Conservation (phyloP, 2,797 vertebrate species). For the Gobionotothen gibberifrons region DNA sequence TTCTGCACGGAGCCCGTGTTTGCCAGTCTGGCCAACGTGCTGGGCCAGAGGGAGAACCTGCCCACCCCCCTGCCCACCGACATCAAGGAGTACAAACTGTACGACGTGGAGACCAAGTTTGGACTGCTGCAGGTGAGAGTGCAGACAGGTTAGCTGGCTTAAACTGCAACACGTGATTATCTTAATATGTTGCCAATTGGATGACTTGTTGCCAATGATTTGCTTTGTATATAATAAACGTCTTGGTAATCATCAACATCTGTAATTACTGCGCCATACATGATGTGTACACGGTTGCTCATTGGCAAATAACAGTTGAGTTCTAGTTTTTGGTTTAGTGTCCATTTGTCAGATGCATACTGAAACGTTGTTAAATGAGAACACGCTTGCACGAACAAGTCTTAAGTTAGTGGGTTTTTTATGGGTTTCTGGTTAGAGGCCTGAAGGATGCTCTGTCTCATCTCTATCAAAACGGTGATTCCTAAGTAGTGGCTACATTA, state of each 20-base stretch:
- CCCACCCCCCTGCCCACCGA: conserved; percentile 92
- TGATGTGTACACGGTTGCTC: not conserved
- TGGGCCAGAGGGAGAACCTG: conserved; percentile 96
- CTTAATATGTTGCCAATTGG: not conserved
- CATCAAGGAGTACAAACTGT: conserved; percentile 97
- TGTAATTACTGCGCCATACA: not conserved
- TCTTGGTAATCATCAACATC: not conserved
- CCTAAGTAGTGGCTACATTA: too few species aligned
- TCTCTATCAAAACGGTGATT: too few species aligned
- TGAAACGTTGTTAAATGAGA: not conserved
- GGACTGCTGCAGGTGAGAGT: conserved; percentile 93
- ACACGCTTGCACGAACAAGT: too few species aligned
- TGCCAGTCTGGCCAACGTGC: conserved; percentile 96
- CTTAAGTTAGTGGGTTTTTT: too few species aligned
- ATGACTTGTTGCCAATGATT: too few species aligned
- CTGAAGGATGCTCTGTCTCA: too few species aligned
- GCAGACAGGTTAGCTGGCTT: not conserved
- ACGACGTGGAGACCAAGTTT: conserved; percentile 97
- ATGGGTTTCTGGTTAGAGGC: too few species aligned
- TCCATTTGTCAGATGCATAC: not conserved
- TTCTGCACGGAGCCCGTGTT: conserved; percentile 99
- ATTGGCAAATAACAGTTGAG: too few species aligned
- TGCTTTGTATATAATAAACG: not conserved
- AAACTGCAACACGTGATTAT: not conserved
- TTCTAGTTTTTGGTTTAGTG: not conserved